Evolutionary conservation across 2,888 invertebrate genomes (phyloP).

Genomic region (Melinopterus prodromus): DNA sequence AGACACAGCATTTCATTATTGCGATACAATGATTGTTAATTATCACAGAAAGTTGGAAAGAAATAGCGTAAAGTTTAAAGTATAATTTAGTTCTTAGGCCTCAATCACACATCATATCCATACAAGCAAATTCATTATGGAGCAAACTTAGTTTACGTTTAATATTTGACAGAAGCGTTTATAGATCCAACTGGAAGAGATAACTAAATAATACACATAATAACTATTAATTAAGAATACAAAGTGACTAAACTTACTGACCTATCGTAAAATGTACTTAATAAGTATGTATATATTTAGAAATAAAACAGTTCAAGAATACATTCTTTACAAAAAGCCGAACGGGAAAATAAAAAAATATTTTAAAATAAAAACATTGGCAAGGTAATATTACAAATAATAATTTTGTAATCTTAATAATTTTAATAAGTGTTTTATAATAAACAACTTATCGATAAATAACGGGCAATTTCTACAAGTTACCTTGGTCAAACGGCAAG

Average conservation of each 20-base stretch:
- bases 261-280: neutral
- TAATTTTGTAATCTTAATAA: too few species aligned
- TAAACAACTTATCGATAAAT: too few species aligned
- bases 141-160: neutral
- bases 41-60: conserved; percentile 61
- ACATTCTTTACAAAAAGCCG: too few species aligned
- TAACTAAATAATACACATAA: neutral
- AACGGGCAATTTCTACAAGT: too few species aligned
- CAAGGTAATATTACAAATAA: too few species aligned
- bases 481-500: too few species aligned
- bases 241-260: neutral
- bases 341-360: too few species aligned
- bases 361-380: too few species aligned
- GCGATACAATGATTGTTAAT: conserved; percentile 62
- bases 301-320: neutral
- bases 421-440: too few species aligned
- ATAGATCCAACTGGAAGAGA: neutral
- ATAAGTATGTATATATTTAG: neutral
- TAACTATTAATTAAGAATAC: neutral
- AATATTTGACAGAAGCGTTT: neutral
- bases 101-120: neutral
- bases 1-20: conserved; percentile 62
- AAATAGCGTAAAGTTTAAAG: conserved; percentile 41
- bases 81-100: conserved; percentile 8
- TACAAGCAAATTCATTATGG: neutral